These are phyloP conservation scores for Idaea aversata DNA, from an alignment of 2,888 invertebrate genomes.

Conservation along the genomic window DNA sequence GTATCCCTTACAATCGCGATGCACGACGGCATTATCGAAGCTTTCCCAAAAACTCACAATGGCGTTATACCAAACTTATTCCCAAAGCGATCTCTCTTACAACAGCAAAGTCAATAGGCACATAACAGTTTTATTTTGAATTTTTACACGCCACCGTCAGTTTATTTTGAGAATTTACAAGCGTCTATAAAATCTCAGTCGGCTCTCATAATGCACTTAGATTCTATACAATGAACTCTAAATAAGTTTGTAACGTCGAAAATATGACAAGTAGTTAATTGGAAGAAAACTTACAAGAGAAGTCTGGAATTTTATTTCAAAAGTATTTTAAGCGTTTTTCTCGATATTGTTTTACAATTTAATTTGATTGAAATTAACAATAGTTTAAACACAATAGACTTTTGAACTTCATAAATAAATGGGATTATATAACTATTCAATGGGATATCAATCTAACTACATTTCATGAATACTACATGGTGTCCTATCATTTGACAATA, in stretches of 20 bases:
- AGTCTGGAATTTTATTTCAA: not conserved
- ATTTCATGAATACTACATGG: not conserved
- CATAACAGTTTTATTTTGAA: slow-evolving; percentile 31
- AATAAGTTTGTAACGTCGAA: not conserved
- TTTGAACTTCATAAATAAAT: not conserved
- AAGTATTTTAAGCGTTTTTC: not conserved
- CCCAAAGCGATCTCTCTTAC: slow-evolving; percentile 10
- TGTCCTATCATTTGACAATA: too few species aligned
- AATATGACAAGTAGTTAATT: not conserved
- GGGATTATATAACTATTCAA: not conserved
- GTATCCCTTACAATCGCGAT: slow-evolving; percentile 71
- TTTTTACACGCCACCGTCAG: slow-evolving; percentile 48
- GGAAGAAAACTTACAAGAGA: not conserved
- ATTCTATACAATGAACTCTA: not conserved
- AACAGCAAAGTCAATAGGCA: slow-evolving; percentile 36
- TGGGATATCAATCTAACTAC: slow-evolving; percentile 4
- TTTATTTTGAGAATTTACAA: slow-evolving; percentile 57
- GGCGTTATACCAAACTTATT: slow-evolving; percentile 26
- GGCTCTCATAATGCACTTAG: slow-evolving; percentile 58
- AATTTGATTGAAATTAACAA: not conserved
- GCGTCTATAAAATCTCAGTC: slow-evolving; percentile 65
- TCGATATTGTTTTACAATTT: not conserved
- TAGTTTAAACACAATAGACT: not conserved
- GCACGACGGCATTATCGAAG: slow-evolving; percentile 59
- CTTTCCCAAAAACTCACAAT: slow-evolving; percentile 50